Evolutionary conservation across 2,113 vertebrate species (phyloP).

Genomic region (Urocolius indicus): DNA sequence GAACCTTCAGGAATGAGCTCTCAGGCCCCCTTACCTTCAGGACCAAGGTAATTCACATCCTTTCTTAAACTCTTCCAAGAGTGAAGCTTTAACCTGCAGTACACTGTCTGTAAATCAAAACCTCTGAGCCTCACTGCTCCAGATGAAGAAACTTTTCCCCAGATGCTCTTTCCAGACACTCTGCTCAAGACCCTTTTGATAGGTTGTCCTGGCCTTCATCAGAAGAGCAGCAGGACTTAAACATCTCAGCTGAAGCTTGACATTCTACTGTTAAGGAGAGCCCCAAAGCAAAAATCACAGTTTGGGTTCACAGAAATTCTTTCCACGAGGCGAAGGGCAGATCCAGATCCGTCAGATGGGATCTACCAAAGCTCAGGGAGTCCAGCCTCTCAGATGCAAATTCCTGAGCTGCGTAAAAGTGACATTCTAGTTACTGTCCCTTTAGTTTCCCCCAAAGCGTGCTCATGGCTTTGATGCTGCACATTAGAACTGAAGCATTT

Average conservation of each 20-base stretch:
- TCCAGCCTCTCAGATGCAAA: neutral
- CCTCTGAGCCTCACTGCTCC: neutral
- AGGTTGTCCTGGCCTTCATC: neutral
- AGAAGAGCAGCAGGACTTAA: fast-evolving
- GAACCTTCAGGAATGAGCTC: neutral
- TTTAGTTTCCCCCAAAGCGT: neutral
- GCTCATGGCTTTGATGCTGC: neutral
- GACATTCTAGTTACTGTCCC: neutral
- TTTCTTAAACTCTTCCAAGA: neutral
- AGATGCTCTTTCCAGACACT: neutral
- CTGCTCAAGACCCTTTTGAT: neutral
- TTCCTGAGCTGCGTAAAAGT: neutral
- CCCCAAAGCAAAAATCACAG: neutral
- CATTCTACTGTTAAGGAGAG: neutral
- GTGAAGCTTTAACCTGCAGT: neutral
- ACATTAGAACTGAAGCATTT: neutral
- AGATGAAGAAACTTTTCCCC: neutral
- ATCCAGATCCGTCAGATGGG: neutral
- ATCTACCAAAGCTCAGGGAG: neutral
- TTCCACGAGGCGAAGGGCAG: neutral
- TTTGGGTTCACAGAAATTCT: neutral
- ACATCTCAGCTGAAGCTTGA: neutral
- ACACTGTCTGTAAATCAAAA: neutral
- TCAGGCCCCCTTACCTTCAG: neutral
- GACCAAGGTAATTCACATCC: neutral